Evolutionary conservation across 2,797 vertebrate species (phyloP).

Genomic region (Catostomus latipinnis): DNA sequence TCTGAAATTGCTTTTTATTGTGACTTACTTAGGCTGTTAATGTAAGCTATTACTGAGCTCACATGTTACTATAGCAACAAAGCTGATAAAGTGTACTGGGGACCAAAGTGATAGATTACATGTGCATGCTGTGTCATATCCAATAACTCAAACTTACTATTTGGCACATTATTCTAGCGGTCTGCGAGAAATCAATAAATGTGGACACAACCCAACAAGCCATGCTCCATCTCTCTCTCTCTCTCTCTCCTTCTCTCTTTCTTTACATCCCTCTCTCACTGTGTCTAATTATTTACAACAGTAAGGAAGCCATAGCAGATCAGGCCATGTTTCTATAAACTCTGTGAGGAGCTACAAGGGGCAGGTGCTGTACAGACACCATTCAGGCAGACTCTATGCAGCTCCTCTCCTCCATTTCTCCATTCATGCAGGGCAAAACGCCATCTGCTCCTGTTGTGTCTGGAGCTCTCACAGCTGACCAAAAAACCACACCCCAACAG

Average conservation of each 20-base stretch:
- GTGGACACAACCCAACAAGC: conserved; percentile 85
- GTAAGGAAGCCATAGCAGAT: conserved; percentile 79
- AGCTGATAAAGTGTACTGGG: conserved; percentile 86
- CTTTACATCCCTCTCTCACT: conserved; percentile 39
- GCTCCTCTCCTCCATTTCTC: conserved; percentile 90
- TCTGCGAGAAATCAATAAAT: conserved; percentile 96
- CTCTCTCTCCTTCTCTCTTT: not conserved
- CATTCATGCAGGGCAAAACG: conserved; percentile 99
- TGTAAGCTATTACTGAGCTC: conserved; percentile 81
- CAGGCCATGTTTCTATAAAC: conserved; percentile 84
- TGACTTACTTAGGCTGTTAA: conserved; percentile 86
- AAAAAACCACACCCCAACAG: conserved; percentile 93
- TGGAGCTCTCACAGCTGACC: conserved; percentile 99
- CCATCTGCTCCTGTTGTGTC: conserved; percentile 99
- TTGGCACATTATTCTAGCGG: conserved; percentile 89
- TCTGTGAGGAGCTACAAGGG: conserved; percentile 86
- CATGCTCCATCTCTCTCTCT: not conserved
- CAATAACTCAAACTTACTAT: conserved; percentile 97
- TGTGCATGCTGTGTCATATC: conserved; percentile 94
- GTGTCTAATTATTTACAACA: conserved; percentile 62
- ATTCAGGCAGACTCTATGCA: conserved; percentile 98
- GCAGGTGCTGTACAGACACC: conserved; percentile 99
- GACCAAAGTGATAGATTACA: conserved; percentile 91
- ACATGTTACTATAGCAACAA: conserved; percentile 85
- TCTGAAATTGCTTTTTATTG: conserved; percentile 80